Evolutionary conservation across 2,113 vertebrate species (phyloP), one percentile per base, ranked within the genome.

Genomic region (Hippocampus zosterae): DNA sequence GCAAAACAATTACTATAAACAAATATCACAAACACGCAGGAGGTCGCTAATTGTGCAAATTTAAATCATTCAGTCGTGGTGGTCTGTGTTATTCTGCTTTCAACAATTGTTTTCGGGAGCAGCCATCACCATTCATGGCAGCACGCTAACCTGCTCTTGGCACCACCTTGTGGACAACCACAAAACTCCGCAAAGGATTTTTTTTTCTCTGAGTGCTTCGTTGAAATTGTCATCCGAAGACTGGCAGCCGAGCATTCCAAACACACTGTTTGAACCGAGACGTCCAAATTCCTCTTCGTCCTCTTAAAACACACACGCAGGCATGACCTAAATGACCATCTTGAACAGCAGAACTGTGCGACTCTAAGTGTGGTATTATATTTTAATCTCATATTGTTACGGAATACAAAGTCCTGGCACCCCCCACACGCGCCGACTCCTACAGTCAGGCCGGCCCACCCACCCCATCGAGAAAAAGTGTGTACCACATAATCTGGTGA

Each of bases 351-450:
- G 1, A 60, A 37, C 27, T 23, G 10, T 42, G 18, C 70, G 42
- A 60, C 59, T 37, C 33, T 6, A 53, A 13, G 60, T 84, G 81
- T 85, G 84, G 82, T 86, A 88, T 87, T 85, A 85, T 85, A 87
- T 87, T 92, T 90, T 90, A 90, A 91, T 90, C 76, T 87, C 73
- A 85, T 88, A 85, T 84, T 88, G 90, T 84, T 84, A 88, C 85
- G 84, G 86, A 91, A 90, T 91, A 91, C 88, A 92, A 92, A 91
- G 84, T 84, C 81, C 75, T 53, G 21, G 69, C 71, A 59, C 56
- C 70, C 67, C 0, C 5, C 33, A 6, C 33, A 23, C 21, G 15
- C 52, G 59, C 56, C 65, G 67, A 59, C 48, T 68, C 55, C 21
- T 5, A 23, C 52, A 74, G 25, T 57, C 55, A 12, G 59, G 71